Percentiles rank a stretch among this genome's conserved stretches.
Evolutionary conservation across 1,140 invertebrate genomes (phyloP).

Genomic region (Zaprionus vittiger): DNA sequence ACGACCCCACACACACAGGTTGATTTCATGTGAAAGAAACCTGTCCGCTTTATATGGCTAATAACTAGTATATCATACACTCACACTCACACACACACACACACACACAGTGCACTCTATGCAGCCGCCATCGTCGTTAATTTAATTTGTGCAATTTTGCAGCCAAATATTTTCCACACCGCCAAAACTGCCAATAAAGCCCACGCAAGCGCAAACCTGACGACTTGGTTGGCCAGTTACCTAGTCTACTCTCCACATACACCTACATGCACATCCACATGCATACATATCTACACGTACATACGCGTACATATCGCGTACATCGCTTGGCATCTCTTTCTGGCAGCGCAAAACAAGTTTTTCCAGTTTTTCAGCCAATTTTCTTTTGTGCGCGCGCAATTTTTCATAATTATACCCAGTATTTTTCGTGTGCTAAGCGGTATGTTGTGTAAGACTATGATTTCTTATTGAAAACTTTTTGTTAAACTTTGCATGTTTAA

Average conservation of each 20-base stretch:
- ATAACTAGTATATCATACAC: slow-evolving; percentile 30
- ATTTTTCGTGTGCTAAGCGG: neutral
- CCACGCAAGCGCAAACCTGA: slow-evolving; percentile 72
- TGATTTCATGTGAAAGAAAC: slow-evolving; percentile 47
- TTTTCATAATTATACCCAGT: slow-evolving; percentile 67
- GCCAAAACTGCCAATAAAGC: slow-evolving; percentile 79
- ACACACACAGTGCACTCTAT: neutral
- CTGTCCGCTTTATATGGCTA: slow-evolving; percentile 22
- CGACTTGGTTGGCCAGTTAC: slow-evolving; percentile 65
- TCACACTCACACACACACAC: slow-evolving; percentile 16
- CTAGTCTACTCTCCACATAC: slow-evolving; percentile 30
- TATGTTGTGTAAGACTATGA: neutral
- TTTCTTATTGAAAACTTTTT: neutral
- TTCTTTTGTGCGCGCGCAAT: slow-evolving; percentile 64
- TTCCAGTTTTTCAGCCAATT: slow-evolving; percentile 68
- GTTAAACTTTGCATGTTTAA: neutral
- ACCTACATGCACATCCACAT: neutral
- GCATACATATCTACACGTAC: neutral
- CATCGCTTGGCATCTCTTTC: slow-evolving; percentile 33
- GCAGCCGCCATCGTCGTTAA: slow-evolving; percentile 75
- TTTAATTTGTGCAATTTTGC: slow-evolving; percentile 81
- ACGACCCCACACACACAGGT: slow-evolving; percentile 42
- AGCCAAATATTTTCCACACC: slow-evolving; percentile 80
- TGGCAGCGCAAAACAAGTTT: slow-evolving; percentile 63
- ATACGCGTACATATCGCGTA: slow-evolving; percentile 12